Conservation (phyloP, 2,797 vertebrate species). For the Parambassis ranga region DNA sequence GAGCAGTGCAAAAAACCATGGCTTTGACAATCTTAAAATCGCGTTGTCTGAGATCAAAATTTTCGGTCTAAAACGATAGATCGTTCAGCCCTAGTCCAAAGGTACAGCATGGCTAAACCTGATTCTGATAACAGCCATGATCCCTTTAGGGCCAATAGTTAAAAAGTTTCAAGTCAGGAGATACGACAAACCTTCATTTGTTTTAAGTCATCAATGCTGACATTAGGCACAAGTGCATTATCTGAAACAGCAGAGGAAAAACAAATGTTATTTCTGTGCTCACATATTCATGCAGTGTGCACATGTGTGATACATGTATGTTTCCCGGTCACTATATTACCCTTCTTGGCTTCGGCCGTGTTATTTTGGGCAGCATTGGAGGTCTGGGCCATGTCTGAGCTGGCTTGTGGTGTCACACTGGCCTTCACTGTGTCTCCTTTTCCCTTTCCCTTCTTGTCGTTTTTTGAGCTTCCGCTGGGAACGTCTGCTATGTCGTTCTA, state of each 20-base stretch:
- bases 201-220: constrained; percentile 97
- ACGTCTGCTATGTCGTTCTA: constrained; percentile 98
- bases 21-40: too few species aligned
- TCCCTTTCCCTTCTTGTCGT: constrained; percentile 93
- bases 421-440: constrained; percentile 88
- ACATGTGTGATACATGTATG: background rate
- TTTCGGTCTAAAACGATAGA: too few species aligned
- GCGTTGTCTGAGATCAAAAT: too few species aligned
- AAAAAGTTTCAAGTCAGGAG: background rate
- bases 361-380: constrained; percentile 82
- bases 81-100: too few species aligned
- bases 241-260: constrained; percentile 73
- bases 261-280: background rate
- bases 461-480: constrained; percentile 94
- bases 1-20: too few species aligned
- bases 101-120: too few species aligned
- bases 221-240: constrained; percentile 84
- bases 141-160: too few species aligned
- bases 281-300: background rate
- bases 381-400: constrained; percentile 89
- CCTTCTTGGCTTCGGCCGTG: constrained; percentile 86
- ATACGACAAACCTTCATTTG: constrained; percentile 90
- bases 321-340: constrained; percentile 59
- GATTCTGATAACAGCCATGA: too few species aligned
- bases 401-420: constrained; percentile 90